phyloP scores from a whole-genome alignment of 92 coral and sea anemone genomes.

The Anthopleura xanthogrammica region DNA sequence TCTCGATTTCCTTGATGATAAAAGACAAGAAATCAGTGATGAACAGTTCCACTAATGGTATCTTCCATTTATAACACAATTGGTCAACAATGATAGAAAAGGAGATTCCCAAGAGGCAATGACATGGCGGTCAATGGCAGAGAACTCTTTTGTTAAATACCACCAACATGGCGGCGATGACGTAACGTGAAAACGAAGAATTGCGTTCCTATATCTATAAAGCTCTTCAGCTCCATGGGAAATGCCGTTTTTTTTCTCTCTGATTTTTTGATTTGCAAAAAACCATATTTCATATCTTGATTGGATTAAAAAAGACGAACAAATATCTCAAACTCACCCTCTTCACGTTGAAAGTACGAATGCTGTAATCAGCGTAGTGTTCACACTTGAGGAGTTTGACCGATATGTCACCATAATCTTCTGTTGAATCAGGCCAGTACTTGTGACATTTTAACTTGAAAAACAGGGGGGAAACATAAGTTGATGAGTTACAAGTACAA shows the following conservation, averaged over 20 bases:
- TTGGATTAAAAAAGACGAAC: background rate
- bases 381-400: slow-evolving; percentile 81
- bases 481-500: background rate
- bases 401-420: slow-evolving; percentile 83
- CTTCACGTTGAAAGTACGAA: slow-evolving; percentile 82
- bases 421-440: slow-evolving; percentile 97
- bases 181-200: no score
- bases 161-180: no score
- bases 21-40: background rate
- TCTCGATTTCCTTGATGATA: slow-evolving; percentile 74
- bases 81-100: background rate
- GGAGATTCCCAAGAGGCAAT: no score
- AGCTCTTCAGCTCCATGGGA: no score
- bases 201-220: no score
- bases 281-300: no score
- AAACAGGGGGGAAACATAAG: background rate
- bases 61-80: background rate
- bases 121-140: no score
- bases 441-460: slow-evolving; percentile 90
- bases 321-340: slow-evolving; percentile 45
- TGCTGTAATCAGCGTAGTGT: slow-evolving; percentile 92
- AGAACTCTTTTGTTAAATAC: no score
- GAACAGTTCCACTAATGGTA: no score
- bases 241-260: no score
- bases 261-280: no score